Evolutionary conservation across 2,797 vertebrate species (phyloP).

Genomic region (Acipenser transmontanus): DNA sequence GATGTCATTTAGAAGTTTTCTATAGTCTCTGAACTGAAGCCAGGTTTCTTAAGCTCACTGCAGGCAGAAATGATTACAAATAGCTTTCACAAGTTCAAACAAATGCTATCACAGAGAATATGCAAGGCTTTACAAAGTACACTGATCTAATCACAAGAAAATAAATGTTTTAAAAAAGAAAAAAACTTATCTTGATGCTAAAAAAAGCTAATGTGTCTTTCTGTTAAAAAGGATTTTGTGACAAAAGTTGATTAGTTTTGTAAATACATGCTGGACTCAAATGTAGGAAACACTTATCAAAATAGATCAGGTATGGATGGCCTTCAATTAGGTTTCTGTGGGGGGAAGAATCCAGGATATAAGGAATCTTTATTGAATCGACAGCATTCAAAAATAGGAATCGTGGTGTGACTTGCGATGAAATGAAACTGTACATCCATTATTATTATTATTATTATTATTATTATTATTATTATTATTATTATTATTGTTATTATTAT

Average conservation of each 20-base stretch:
- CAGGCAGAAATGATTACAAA: background rate
- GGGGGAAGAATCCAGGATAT: no score
- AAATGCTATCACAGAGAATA: conserved; percentile 11
- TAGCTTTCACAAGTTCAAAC: background rate
- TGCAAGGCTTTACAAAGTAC: conserved; percentile 8
- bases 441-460: no score
- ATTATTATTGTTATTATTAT: no score
- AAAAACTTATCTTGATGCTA: conserved; percentile 15
- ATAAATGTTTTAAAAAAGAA: conserved; percentile 5
- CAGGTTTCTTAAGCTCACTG: background rate
- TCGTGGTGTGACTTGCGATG: no score
- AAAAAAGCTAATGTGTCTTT: conserved; percentile 15
- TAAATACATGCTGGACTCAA: background rate
- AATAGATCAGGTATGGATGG: no score
- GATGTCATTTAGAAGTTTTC: conserved; percentile 8
- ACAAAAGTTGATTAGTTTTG: conserved; percentile 18
- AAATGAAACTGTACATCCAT: no score
- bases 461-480: no score
- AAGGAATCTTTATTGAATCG: no score
- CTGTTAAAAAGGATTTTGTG: conserved; percentile 19
- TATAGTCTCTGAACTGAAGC: background rate
- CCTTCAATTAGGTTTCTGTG: no score
- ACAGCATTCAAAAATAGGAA: no score
- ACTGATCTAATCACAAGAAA: background rate
- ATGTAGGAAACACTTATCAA: no score